Evolutionary conservation across 2,113 vertebrate species (phyloP).

Genomic region (Hemiprocne comata): DNA sequence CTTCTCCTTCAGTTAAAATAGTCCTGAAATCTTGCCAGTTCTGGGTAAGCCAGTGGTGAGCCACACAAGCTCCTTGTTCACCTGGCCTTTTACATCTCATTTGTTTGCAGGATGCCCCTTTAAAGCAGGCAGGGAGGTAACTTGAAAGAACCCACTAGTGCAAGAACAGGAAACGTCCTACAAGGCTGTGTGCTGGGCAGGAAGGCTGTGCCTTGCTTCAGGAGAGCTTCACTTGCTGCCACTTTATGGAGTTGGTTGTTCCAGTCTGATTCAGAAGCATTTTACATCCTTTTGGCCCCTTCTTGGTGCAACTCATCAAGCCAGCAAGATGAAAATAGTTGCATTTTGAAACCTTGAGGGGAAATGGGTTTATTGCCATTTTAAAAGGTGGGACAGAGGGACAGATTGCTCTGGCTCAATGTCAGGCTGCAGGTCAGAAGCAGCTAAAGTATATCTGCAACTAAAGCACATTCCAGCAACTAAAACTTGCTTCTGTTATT

Average conservation of each 20-base stretch:
- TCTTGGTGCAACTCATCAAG: not conserved
- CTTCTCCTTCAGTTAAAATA: not conserved
- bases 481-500: not conserved
- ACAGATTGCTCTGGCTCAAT: not conserved
- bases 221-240: not conserved
- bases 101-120: not conserved
- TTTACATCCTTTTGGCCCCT: not conserved
- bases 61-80: not conserved
- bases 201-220: not conserved
- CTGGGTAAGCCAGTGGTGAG: not conserved
- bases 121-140: not conserved
- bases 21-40: not conserved
- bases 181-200: not conserved
- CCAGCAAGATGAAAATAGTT: not conserved
- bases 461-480: not conserved
- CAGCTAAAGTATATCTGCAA: rapidly evolving
- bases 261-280: not conserved
- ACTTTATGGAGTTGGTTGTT: too few species aligned
- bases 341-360: not conserved
- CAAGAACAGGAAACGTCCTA: not conserved
- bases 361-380: not conserved
- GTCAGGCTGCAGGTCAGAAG: not conserved
- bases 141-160: rapidly evolving
- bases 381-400: not conserved
- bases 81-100: not conserved